Evolutionary conservation across 2,113 vertebrate species (phyloP).

Genomic region (Mola mola): DNA sequence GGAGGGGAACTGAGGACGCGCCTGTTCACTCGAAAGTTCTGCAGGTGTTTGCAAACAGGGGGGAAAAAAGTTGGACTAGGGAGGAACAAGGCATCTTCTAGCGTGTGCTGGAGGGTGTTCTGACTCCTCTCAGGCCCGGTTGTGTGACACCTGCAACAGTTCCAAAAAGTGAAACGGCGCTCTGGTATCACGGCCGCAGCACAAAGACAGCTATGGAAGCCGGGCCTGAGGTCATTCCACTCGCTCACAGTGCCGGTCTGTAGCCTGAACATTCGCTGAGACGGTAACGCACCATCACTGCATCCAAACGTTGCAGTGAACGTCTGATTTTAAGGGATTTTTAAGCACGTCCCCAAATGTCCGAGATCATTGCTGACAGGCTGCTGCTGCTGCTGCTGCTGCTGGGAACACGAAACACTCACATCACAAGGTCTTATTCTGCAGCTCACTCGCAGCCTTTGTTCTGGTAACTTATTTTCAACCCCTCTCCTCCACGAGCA

Average conservation of each 20-base stretch:
- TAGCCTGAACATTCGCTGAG: too few species aligned
- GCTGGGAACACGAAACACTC: neutral
- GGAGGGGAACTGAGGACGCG: conserved; percentile 14
- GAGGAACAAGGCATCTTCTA: neutral
- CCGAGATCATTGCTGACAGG: conserved; percentile 71
- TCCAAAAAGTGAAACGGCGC: too few species aligned
- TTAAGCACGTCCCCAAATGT: conserved; percentile 82
- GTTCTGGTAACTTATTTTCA: conserved; percentile 44
- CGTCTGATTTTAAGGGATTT: too few species aligned
- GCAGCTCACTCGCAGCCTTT: conserved; percentile 32
- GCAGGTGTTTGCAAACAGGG: conserved; percentile 23
- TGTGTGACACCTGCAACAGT: too few species aligned
- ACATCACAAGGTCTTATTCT: neutral
- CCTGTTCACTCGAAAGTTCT: conserved; percentile 6
- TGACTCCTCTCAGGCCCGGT: too few species aligned
- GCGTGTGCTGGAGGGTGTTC: neutral
- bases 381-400: conserved; percentile 31
- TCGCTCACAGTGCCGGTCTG: neutral
- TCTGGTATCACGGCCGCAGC: conserved; percentile 34
- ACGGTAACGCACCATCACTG: too few species aligned
- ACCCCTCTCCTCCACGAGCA: conserved; percentile 20
- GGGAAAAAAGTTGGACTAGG: neutral
- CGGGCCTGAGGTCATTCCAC: neutral
- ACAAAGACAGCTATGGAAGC: conserved; percentile 44
- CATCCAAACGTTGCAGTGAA: too few species aligned